phyloP scores from a whole-genome alignment of 2,113 vertebrate species.

The Menura novaehollandiae region DNA sequence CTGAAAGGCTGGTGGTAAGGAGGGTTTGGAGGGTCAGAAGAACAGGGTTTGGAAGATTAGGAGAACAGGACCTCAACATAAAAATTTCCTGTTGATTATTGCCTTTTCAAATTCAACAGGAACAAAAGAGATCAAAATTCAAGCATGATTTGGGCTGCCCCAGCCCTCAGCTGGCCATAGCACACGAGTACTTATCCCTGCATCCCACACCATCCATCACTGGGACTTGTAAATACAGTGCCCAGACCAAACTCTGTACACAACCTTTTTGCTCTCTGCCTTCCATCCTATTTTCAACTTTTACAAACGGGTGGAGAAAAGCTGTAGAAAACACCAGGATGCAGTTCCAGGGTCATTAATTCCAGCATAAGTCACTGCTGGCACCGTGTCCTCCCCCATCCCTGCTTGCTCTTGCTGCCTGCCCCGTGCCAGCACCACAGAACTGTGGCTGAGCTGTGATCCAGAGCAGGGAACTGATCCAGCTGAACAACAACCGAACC shows the following conservation, averaged over 20 bases:
- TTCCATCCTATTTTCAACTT: not conserved
- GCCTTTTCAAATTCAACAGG: not conserved
- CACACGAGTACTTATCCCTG: fast-evolving
- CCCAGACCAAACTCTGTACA: not conserved
- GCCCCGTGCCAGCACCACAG: not conserved
- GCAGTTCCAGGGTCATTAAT: not conserved
- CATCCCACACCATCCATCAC: not conserved
- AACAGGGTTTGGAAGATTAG: not conserved
- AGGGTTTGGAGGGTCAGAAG: not conserved
- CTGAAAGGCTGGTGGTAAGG: not conserved
- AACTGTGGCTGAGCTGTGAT: not conserved
- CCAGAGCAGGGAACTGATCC: not conserved
- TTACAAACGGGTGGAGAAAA: not conserved
- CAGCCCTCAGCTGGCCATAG: not conserved
- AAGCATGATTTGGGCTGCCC: not conserved
- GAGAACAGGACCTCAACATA: not conserved
- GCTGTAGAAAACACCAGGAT: not conserved
- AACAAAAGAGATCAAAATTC: not conserved
- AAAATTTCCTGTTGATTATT: not conserved
- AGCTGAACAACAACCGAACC: not conserved
- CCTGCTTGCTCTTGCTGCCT: not conserved
- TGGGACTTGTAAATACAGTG: not conserved
- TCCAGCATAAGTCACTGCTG: not conserved
- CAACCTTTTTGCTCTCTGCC: not conserved
- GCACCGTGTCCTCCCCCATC: not conserved